Evolutionary conservation across 2,797 vertebrate species (phyloP).

Genomic region (Euthynnus affinis): DNA sequence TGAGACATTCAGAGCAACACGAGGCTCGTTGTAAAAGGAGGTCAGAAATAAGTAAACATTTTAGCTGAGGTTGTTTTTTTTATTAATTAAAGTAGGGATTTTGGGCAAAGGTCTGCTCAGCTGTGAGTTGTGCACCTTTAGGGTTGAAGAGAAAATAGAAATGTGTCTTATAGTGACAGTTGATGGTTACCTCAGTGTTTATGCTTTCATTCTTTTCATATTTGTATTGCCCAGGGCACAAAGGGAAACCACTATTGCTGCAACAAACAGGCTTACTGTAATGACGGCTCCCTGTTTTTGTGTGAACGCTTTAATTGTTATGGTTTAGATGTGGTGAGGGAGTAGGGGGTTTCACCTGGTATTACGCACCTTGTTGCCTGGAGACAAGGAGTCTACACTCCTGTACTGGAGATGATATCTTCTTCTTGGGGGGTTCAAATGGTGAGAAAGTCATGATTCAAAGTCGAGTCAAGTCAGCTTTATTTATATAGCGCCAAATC

Average conservation of each 20-base stretch:
- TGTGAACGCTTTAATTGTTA: constrained; percentile 56
- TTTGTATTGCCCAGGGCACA: constrained; percentile 23
- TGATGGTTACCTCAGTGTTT: constrained; percentile 48
- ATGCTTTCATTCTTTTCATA: constrained; percentile 39
- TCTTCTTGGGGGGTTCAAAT: constrained; percentile 49
- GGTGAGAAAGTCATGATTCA: constrained; percentile 53
- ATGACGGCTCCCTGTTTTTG: constrained; percentile 34
- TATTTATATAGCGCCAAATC: no score
- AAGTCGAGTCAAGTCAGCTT: no score
- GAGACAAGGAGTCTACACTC: constrained; percentile 57
- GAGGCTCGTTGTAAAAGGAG: constrained; percentile 54
- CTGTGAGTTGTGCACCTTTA: constrained; percentile 54
- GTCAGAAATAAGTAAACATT: constrained; percentile 69
- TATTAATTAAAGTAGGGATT: constrained; percentile 33
- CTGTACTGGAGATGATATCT: constrained; percentile 48
- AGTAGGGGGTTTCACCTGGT: constrained; percentile 36
- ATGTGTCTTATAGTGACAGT: constrained; percentile 6
- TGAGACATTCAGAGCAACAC: constrained; percentile 47
- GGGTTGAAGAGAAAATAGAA: constrained; percentile 36
- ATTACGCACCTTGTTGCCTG: constrained; percentile 54
- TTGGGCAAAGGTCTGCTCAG: constrained; percentile 41
- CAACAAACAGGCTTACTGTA: constrained; percentile 49
- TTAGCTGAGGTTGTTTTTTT: constrained; percentile 21
- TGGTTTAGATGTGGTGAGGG: constrained; percentile 47
- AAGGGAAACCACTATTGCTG: constrained; percentile 40